Percentiles rank a stretch among this genome's conserved stretches.
Evolutionary conservation across 1,140 invertebrate species (phyloP).

Genomic region (Mya arenaria): DNA sequence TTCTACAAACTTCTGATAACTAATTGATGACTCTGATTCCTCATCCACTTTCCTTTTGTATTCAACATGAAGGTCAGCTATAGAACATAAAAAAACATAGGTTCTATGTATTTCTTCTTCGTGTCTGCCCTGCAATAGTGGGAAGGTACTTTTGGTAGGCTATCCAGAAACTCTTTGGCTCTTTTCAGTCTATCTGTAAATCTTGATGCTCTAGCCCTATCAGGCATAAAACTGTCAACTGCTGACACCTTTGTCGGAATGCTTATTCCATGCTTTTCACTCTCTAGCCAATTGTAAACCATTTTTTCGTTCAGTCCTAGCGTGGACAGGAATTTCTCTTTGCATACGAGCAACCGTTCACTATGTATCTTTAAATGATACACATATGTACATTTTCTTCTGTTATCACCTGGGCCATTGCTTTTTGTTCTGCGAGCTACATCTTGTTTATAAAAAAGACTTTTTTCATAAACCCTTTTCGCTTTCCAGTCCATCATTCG

Average conservation of each 20-base stretch:
- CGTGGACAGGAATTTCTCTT: neutral
- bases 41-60: neutral
- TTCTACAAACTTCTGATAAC: conserved; percentile 2
- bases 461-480: neutral
- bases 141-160: conserved; percentile 26
- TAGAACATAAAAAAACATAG: conserved; percentile 7
- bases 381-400: neutral
- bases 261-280: neutral
- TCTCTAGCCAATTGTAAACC: neutral
- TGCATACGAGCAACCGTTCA: neutral
- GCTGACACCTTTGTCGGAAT: neutral
- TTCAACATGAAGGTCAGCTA: neutral
- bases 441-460: neutral
- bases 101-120: conserved; percentile 27
- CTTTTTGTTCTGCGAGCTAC: neutral
- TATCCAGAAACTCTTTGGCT: neutral
- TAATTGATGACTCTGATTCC: neutral
- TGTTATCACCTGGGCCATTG: too few relatives aligned
- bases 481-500: neutral
- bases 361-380: neutral
- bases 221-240: too few relatives aligned
- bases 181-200: neutral
- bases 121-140: conserved; percentile 25
- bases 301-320: neutral
- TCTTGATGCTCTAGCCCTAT: neutral